Base-by-base conservation (phyloP, 2,888 invertebrate species). In the Torymus tubicola region DNA sequence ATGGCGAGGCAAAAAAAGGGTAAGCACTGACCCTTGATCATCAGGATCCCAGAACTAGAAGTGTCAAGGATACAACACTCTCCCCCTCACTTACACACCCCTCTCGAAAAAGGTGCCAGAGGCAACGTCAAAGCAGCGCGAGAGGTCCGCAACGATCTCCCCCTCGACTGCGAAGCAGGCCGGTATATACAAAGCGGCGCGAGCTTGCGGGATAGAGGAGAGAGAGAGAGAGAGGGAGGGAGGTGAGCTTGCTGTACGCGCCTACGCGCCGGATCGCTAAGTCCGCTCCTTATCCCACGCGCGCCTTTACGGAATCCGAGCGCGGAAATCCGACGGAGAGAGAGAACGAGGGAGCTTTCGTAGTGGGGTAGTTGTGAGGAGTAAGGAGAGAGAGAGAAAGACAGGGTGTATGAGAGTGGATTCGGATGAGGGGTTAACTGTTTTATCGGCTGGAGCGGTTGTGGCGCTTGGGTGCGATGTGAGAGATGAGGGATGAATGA, bases 21-120 rank as follows among this genome's bases (percentile, higher is more conserved):
- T 88, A 88, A 82, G 79, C 74, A 82, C 84, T 89, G 90, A 90
- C 90, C 90, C 90, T 90, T 90, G 86, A 84, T 83, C 81, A 89
- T 82, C 88, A 90, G 90, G 90, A 87, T 85, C 83, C 61, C 90
- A 90, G 88, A 83, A 90, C 55, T 8, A 31, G 65, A 63, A 53
- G 74, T 63, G 71, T 74, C 73, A 79, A 81, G 79, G 74, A 77
- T 73, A 18, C 14, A 31, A n/a, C n/a, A n/a, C n/a, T n/a, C n/a
- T n/a, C n/a, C n/a, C n/a, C 31, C 31, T 31, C 2, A 31, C 31
- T 31, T 31, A 31, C 31, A 24, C 50, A 21, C 42, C 63, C 31
- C 63, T 18, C 18, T 0, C 42, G 13, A 65, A 55, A 58, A 61
- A 63, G 24, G 42, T 21, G 55, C 21, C 12, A n/a, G 8, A 31